These are phyloP conservation scores for Chrysochloris asiatica DNA, from an alignment of 2,113 vertebrate genomes.

Conservation along the genomic window DNA sequence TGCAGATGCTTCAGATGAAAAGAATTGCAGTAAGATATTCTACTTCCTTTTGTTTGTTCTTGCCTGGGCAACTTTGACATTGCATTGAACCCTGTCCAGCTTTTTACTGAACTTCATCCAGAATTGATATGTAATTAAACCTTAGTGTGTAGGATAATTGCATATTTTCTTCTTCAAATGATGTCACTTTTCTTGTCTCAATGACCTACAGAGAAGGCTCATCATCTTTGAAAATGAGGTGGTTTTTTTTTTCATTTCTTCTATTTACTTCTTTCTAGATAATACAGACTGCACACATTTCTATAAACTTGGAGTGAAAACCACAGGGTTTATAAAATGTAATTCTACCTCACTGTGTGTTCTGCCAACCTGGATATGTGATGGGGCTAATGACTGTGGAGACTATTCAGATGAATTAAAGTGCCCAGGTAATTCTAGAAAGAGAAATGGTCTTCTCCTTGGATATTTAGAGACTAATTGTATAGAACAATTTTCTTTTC, in stretches of 20 bases:
- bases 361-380: slow-evolving; percentile 96
- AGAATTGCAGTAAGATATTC: slow-evolving; percentile 92
- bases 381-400: slow-evolving; percentile 97
- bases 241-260: slow-evolving; percentile 57
- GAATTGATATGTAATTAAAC: slow-evolving; percentile 67
- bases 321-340: slow-evolving; percentile 94
- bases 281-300: slow-evolving; percentile 93
- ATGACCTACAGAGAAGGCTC: slow-evolving; percentile 29
- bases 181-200: slow-evolving; percentile 32
- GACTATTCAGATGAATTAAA: slow-evolving; percentile 97
- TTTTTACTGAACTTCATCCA: slow-evolving; percentile 32
- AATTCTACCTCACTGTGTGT: slow-evolving; percentile 97
- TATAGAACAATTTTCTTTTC: slow-evolving; percentile 3
- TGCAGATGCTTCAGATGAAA: slow-evolving; percentile 96
- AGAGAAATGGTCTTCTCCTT: neutral
- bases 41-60: slow-evolving; percentile 40
- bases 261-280: slow-evolving; percentile 84
- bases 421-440: slow-evolving; percentile 93
- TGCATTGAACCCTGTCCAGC: neutral
- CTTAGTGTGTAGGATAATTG: slow-evolving; percentile 57
- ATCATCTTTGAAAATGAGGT: slow-evolving; percentile 44
- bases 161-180: slow-evolving; percentile 48
- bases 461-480: neutral
- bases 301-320: slow-evolving; percentile 95
- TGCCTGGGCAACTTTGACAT: neutral